These are phyloP conservation scores for Macrophya alboannulata DNA, from an alignment of 2,888 invertebrate species.

Conservation along the genomic window DNA sequence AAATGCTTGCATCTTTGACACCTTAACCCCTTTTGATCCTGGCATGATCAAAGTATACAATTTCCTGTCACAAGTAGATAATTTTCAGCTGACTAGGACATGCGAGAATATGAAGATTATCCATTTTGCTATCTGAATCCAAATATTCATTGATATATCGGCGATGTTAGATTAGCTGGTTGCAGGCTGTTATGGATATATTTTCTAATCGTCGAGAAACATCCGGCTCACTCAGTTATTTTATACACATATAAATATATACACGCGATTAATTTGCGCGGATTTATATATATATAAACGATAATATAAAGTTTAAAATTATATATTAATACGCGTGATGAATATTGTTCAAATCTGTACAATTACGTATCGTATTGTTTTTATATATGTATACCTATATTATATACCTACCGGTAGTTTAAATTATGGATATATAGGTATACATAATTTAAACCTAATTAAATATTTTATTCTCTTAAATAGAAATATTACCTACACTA, in stretches of 20 bases:
- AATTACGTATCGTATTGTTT: slow-evolving; percentile 19
- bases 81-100: slow-evolving; percentile 26
- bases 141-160: slow-evolving; percentile 12
- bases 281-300: not conserved
- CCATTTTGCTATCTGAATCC: not conserved
- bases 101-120: not conserved
- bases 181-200: not conserved
- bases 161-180: not conserved
- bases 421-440: not conserved
- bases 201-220: not conserved
- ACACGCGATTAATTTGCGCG: not conserved
- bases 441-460: not conserved
- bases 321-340: not conserved
- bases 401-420: not conserved
- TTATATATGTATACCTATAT: not conserved
- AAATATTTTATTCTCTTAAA: not conserved
- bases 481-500: not conserved
- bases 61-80: slow-evolving; percentile 26
- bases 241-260: not conserved
- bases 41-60: slow-evolving; percentile 6
- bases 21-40: slow-evolving; percentile 33
- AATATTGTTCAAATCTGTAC: not conserved
- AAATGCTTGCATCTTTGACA: slow-evolving; percentile 20
- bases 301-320: not conserved
- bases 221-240: not conserved